A percentile compares a stretch with the other conserved stretches of the same genome.
Conservation (phyloP, 2,888 invertebrate genomes). For the Xestoiulus laeticollis region DNA sequence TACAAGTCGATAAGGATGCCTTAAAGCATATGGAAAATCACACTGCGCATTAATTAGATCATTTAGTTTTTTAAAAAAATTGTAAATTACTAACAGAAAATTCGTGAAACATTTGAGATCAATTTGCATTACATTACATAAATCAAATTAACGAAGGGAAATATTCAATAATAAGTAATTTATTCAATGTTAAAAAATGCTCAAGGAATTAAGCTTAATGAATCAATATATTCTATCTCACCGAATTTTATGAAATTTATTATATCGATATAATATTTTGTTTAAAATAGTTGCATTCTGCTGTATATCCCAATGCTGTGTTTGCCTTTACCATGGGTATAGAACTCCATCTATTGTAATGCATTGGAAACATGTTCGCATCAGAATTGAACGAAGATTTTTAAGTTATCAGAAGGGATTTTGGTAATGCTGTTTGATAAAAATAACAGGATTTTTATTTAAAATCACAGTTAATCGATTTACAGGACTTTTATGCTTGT, state of each 20-base stretch:
- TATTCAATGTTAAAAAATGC: too few relatives aligned
- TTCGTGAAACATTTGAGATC: too few relatives aligned
- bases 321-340: background rate
- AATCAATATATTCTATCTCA: background rate
- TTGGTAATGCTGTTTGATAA: background rate
- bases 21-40: too few relatives aligned
- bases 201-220: background rate
- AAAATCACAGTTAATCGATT: background rate
- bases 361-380: background rate
- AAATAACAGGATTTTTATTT: background rate
- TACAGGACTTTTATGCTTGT: background rate
- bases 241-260: background rate
- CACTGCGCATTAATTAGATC: too few relatives aligned
- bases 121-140: too few relatives aligned
- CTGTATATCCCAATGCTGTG: background rate
- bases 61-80: too few relatives aligned
- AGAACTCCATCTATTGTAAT: slow-evolving; percentile 3
- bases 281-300: background rate
- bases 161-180: background rate
- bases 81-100: too few relatives aligned
- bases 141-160: too few relatives aligned
- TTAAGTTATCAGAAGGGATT: background rate
- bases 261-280: background rate
- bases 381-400: background rate
- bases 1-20: too few relatives aligned